Evolutionary conservation across 1,140 invertebrate genomes (phyloP), one percentile per base, ranked within the genome.

Genomic region (Drosophila lacteicornis): DNA sequence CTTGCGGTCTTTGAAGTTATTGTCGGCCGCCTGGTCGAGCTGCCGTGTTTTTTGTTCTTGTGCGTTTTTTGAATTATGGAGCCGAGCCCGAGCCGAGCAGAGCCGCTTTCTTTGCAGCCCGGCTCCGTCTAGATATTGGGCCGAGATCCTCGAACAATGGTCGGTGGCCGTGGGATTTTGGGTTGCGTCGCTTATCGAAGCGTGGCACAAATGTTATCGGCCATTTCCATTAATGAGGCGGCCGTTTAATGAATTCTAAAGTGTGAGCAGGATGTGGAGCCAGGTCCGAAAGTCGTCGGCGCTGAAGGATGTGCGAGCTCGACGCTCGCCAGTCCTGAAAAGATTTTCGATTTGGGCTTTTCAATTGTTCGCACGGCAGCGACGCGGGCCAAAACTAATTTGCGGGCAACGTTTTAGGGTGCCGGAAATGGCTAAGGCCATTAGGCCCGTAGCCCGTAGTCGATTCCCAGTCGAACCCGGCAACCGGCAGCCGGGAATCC

Each of bases 1-100:
- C 85, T 90, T 90, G 85, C 85, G 85, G 85, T 90, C 85, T 90
- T 90, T 90, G 85, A 90, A 90, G 85, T 90, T 90, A 90, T 90
- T 90, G 85, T 90, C 65, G 82, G 61, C 70, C 45, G 40, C 51
- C 47, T 55, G 65, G 60, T 47, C 49, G 45, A 57, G 43, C 45
- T 66, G 79, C 51, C 66, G 60, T 74, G 42, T 76, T 77, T 77
- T 82, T 81, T 82, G 82, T 86, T 86, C 82, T 87, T 86, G 75
- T 75, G 46, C 43, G 22, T 73, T 82, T 74, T 86, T 90, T 90
- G 85, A 90, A 90, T 90, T 90, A 90, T 90, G 85, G 85, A 80
- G 75, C 61, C 12, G 53, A 40, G 19, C 40, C 40, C 1, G 33
- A 38, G 33, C 17, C 33, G 17, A 38, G 53, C 33, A n/a, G 51